Evolutionary conservation across 2,113 vertebrate genomes (phyloP).

Genomic region (Okapia johnstoni): DNA sequence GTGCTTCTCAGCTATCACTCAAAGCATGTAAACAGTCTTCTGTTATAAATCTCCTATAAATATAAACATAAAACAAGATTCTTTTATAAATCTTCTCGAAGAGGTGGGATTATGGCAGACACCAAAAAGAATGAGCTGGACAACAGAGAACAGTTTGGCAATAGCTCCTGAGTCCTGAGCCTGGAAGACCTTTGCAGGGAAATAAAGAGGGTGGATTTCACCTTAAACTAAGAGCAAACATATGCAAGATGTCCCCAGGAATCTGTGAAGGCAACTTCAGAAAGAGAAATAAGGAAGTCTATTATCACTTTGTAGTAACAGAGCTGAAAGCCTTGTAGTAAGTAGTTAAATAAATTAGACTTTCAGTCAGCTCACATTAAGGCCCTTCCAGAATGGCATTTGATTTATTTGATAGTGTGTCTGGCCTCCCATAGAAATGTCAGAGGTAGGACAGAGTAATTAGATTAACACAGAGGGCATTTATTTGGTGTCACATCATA

Average conservation of each 20-base stretch:
- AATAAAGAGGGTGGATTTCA: not conserved
- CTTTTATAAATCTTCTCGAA: not conserved
- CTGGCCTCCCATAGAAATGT: conserved; percentile 34
- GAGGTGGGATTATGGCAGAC: not conserved
- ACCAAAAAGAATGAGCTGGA: not conserved
- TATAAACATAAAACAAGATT: not conserved
- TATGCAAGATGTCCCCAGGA: not conserved
- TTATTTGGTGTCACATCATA: not conserved
- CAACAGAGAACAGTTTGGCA: not conserved
- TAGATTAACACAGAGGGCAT: conserved; percentile 17
- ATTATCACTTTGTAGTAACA: not conserved
- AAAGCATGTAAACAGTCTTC: not conserved
- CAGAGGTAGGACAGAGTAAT: conserved; percentile 38
- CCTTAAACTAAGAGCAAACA: not conserved
- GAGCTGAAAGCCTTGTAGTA: not conserved
- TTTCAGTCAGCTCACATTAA: conserved; percentile 19
- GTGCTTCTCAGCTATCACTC: not conserved
- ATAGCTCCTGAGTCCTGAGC: not conserved
- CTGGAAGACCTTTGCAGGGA: not conserved
- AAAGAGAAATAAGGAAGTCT: not conserved
- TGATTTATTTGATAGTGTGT: conserved; percentile 12
- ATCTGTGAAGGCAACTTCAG: not conserved
- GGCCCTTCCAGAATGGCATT: conserved; percentile 6
- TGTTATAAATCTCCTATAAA: not conserved
- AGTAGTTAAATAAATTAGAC: conserved; percentile 39